Percentiles rank a stretch among this genome's conserved stretches.
Conservation (phyloP, 1,140 invertebrate genomes). For the Babylonia areolata region DNA sequence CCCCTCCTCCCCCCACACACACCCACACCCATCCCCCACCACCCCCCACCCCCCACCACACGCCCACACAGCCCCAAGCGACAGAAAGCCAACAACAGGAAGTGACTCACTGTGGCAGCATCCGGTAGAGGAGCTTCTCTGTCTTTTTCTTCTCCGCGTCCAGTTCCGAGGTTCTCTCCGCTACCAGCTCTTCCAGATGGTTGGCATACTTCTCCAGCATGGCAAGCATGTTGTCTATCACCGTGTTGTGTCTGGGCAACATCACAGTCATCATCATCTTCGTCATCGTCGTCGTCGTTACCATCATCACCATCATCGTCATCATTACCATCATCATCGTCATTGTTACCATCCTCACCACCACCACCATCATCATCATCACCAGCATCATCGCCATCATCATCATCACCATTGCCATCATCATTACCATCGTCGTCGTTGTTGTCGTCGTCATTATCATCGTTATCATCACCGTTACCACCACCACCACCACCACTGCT, state of each 20-base stretch:
- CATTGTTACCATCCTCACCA: no score
- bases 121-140: slow-evolving; percentile 92
- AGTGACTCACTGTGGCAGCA: slow-evolving; percentile 80
- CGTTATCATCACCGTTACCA: slow-evolving; percentile 80
- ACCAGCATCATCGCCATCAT: slow-evolving; percentile 8
- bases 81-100: no score
- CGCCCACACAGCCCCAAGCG: no score
- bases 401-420: slow-evolving; percentile 27
- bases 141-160: slow-evolving; percentile 95
- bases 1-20: no score
- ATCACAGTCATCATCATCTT: slow-evolving; percentile 97
- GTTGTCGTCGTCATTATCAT: slow-evolving; percentile 94
- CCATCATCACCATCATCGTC: slow-evolving; percentile 26
- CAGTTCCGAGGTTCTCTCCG: slow-evolving; percentile 91
- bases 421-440: slow-evolving; percentile 13
- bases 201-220: slow-evolving; percentile 96
- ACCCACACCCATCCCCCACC: no score
- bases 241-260: slow-evolving; percentile 88
- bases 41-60: no score
- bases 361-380: slow-evolving; percentile 12
- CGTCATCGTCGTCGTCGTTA: slow-evolving; percentile 83
- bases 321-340: slow-evolving; percentile 18
- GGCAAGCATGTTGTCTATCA: slow-evolving; percentile 96
- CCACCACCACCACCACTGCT: no score
- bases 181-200: slow-evolving; percentile 92